Percentiles rank a stretch among this genome's conserved stretches.
phyloP scores from a whole-genome alignment of 1,140 invertebrate genomes.

The Pseudomyrmex flavicornis region DNA sequence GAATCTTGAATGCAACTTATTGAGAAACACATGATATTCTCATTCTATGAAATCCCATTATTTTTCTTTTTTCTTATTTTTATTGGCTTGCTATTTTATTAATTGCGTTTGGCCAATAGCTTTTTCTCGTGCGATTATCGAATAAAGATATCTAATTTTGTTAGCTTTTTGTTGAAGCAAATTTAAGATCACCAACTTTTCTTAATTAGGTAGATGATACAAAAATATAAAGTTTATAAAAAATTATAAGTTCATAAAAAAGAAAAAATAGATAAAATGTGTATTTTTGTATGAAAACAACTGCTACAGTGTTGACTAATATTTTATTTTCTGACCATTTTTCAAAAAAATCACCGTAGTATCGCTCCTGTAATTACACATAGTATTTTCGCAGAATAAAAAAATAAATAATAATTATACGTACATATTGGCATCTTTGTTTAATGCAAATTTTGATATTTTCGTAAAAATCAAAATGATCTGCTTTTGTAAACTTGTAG shows the following conservation, averaged over 20 bases:
- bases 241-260: too few relatives aligned
- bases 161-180: not conserved
- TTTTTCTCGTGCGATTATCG: not conserved
- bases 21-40: slow-evolving; percentile 27
- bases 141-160: not conserved
- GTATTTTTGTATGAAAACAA: too few relatives aligned
- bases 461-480: slow-evolving; percentile 13
- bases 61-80: slow-evolving; percentile 18
- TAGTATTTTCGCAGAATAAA: not conserved
- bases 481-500: slow-evolving; percentile 4
- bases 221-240: too few relatives aligned
- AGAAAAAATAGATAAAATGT: too few relatives aligned
- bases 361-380: not conserved
- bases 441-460: slow-evolving; percentile 19
- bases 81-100: slow-evolving; percentile 8
- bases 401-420: too few relatives aligned
- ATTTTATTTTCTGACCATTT: not conserved
- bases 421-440: too few relatives aligned
- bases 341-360: not conserved
- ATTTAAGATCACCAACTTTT: not conserved
- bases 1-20: slow-evolving; percentile 33
- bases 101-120: not conserved
- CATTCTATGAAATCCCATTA: slow-evolving; percentile 30
- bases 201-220: not conserved
- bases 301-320: too few relatives aligned